These are phyloP conservation scores for Shargacucullia verbasci DNA, from an alignment of 2,888 invertebrate species.

Conservation along the genomic window DNA sequence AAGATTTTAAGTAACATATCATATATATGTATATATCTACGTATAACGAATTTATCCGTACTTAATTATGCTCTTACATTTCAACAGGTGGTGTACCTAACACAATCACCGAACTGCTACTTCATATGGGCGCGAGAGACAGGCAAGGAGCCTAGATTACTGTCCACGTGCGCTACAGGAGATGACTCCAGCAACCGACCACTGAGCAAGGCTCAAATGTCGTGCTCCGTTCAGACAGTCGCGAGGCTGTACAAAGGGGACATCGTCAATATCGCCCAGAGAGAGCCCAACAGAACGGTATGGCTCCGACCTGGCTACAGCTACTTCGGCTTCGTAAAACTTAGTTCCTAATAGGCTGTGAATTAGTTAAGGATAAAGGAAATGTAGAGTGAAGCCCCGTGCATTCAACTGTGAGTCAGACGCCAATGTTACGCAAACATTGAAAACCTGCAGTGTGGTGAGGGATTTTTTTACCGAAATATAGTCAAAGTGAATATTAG, in stretches of 20 bases:
- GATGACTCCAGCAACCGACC: slow-evolving; percentile 72
- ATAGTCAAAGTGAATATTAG: slow-evolving; percentile 7
- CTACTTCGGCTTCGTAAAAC: slow-evolving; percentile 82
- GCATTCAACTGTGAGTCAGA: slow-evolving; percentile 45
- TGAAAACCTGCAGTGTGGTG: slow-evolving; percentile 27
- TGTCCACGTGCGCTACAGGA: slow-evolving; percentile 77
- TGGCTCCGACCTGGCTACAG: slow-evolving; percentile 78
- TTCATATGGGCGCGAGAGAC: slow-evolving; percentile 75
- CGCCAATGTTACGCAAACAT: slow-evolving; percentile 24
- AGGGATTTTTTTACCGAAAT: slow-evolving; percentile 15
- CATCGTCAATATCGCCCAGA: slow-evolving; percentile 74
- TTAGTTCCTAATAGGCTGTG: slow-evolving; percentile 82
- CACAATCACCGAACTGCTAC: slow-evolving; percentile 78
- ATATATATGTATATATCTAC: too few relatives aligned
- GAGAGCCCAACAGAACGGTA: slow-evolving; percentile 79
- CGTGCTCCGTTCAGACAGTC: slow-evolving; percentile 78
- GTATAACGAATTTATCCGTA: too few relatives aligned
- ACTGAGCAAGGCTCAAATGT: slow-evolving; percentile 75
- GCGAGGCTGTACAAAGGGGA: slow-evolving; percentile 75
- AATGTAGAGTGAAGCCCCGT: slow-evolving; percentile 33
- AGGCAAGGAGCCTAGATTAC: slow-evolving; percentile 61
- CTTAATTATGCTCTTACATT: background rate
- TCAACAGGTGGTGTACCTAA: slow-evolving; percentile 80
- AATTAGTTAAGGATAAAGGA: slow-evolving; percentile 54
- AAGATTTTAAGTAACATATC: too few relatives aligned